Evolutionary conservation across 2,797 vertebrate genomes (phyloP).

Genomic region (Setipinna tenuifilis): DNA sequence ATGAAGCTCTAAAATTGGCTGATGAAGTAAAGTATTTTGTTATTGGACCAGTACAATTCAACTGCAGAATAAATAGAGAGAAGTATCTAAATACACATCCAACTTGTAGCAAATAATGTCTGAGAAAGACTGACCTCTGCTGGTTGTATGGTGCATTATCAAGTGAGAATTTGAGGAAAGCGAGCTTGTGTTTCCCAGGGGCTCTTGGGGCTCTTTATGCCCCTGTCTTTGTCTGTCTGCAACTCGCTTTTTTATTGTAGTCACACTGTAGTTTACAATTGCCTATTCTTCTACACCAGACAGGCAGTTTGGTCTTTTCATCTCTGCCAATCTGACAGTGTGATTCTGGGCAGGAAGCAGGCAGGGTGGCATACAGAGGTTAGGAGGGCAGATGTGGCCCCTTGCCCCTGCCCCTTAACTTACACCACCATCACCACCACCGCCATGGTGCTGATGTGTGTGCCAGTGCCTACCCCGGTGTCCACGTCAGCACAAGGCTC

Average conservation of each 20-base stretch:
- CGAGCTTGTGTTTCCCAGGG: background rate
- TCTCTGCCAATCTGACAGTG: background rate
- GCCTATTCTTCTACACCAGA: background rate
- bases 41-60: background rate
- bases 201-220: background rate
- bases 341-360: constrained; percentile 45
- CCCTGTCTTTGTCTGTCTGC: background rate
- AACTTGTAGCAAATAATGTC: background rate
- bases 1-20: background rate
- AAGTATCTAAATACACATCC: background rate
- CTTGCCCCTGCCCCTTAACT: constrained; percentile 27
- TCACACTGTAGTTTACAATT: background rate
- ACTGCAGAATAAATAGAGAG: background rate
- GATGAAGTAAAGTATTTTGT: background rate
- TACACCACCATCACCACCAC: background rate
- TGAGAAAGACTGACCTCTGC: background rate
- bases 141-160: background rate
- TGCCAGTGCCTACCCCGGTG: background rate
- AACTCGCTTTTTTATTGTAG: background rate
- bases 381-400: constrained; percentile 40
- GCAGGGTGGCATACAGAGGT: constrained; percentile 50
- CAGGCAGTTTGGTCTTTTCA: background rate
- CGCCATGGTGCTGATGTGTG: background rate
- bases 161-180: background rate
- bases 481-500: background rate